phyloP scores from a whole-genome alignment of 2,888 invertebrate genomes.

The Amphipoea oculea region DNA sequence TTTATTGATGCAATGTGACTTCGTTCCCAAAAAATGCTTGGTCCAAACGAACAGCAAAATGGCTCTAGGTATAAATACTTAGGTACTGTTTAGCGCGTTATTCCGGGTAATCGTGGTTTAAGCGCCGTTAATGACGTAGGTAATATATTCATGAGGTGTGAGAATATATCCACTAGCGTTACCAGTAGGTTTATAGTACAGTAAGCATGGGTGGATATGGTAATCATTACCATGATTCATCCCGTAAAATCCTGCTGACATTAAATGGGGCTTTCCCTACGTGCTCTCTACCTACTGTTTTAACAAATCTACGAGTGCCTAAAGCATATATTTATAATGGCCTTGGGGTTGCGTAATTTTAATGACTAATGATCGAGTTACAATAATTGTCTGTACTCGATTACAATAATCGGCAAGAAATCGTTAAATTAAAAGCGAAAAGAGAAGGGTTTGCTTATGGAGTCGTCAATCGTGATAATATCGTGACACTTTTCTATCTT shows the following conservation, averaged over 20 bases:
- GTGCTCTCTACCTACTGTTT: not conserved
- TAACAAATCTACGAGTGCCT: not conserved
- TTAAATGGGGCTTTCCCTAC: slow-evolving; percentile 3
- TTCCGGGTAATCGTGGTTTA: slow-evolving; percentile 8
- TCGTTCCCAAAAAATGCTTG: not conserved
- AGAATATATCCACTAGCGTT: not conserved
- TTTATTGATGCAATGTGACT: slow-evolving; percentile 11
- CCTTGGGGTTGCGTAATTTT: not conserved
- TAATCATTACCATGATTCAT: slow-evolving; percentile 23
- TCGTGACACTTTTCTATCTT: not conserved
- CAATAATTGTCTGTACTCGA: too few species aligned
- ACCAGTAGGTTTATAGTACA: slow-evolving; percentile 11
- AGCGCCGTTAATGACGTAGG: slow-evolving; percentile 3
- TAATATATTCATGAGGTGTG: slow-evolving; percentile 17
- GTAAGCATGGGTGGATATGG: slow-evolving; percentile 12
- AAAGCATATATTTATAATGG: not conserved
- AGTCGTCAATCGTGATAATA: not conserved
- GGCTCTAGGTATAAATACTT: too few species aligned
- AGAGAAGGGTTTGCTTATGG: not conserved
- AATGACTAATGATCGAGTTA: not conserved
- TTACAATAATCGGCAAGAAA: not conserved
- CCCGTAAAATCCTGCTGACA: not conserved
- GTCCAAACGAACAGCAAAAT: not conserved
- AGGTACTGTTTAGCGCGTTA: not conserved
- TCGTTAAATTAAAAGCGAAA: not conserved